A percentile compares a stretch with the other conserved stretches of the same genome.
Conservation (phyloP, 2,888 invertebrate genomes). For the Eumerus sabulonum region DNA sequence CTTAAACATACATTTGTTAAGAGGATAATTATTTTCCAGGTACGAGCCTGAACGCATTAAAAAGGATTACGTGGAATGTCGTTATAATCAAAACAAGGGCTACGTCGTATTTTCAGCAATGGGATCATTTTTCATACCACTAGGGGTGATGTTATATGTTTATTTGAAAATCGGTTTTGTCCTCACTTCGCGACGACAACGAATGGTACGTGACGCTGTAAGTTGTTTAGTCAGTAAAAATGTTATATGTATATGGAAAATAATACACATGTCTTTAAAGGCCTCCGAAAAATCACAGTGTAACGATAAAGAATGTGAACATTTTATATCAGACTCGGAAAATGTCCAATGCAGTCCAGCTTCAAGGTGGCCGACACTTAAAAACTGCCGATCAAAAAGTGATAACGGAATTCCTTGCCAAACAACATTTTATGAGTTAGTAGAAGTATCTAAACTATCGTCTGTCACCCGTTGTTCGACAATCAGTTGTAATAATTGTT, state of each 20-base stretch:
- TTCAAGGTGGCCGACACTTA: slow-evolving; percentile 71
- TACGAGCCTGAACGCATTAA: slow-evolving; percentile 85
- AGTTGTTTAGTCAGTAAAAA: slow-evolving; percentile 46
- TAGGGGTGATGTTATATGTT: slow-evolving; percentile 97
- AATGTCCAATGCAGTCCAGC: slow-evolving; percentile 73
- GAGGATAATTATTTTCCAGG: slow-evolving; percentile 78
- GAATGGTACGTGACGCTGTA: slow-evolving; percentile 82
- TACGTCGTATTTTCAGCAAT: slow-evolving; percentile 98
- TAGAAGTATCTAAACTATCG: slow-evolving; percentile 75
- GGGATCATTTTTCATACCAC: slow-evolving; percentile 97
- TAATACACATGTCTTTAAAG: slow-evolving; percentile 64
- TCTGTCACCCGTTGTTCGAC: slow-evolving; percentile 75
- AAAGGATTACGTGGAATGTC: slow-evolving; percentile 84
- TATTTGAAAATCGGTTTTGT: slow-evolving; percentile 94
- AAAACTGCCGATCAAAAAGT: slow-evolving; percentile 53
- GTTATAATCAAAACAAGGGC: slow-evolving; percentile 93
- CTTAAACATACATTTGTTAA: no score
- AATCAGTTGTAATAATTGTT: slow-evolving; percentile 73
- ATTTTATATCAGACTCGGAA: slow-evolving; percentile 76
- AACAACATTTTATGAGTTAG: slow-evolving; percentile 76
- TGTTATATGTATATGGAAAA: not conserved
- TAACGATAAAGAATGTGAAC: slow-evolving; percentile 75
- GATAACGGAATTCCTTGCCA: slow-evolving; percentile 66
- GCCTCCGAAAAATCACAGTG: slow-evolving; percentile 77
- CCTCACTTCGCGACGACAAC: slow-evolving; percentile 88